A percentile compares a stretch with the other conserved stretches of the same genome.
Evolutionary conservation across 2,797 vertebrate genomes (phyloP).

Genomic region (Lindbergichthys nudifrons): DNA sequence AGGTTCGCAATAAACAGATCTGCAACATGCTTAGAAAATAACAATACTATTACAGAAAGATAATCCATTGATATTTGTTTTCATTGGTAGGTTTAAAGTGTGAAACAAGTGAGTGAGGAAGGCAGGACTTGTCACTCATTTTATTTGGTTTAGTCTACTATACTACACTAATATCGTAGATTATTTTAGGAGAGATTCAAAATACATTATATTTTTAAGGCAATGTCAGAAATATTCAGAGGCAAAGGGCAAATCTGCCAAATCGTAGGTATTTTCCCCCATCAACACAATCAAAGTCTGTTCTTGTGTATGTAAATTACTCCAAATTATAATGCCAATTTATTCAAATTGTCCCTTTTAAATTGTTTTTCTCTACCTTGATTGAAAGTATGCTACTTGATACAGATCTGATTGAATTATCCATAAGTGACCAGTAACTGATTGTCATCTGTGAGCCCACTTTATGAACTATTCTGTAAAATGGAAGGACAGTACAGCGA

Average conservation of each 20-base stretch:
- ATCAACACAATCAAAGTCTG: too few relatives aligned
- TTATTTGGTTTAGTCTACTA: background rate
- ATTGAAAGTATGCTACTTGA: background rate
- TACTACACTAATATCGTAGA: background rate
- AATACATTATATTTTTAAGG: background rate
- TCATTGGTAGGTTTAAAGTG: constrained; percentile 9
- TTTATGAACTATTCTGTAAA: constrained; percentile 27
- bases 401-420: constrained; percentile 14
- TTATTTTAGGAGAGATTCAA: background rate
- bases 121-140: background rate
- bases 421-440: background rate
- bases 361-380: too few relatives aligned
- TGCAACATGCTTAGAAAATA: background rate
- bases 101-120: background rate
- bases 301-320: too few relatives aligned
- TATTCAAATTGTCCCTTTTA: too few relatives aligned
- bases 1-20: constrained; percentile 4
- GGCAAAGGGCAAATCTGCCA: too few relatives aligned
- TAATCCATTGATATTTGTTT: background rate
- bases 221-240: too few relatives aligned
- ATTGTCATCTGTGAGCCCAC: constrained; percentile 18
- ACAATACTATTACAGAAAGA: background rate
- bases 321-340: too few relatives aligned
- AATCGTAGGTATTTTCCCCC: too few relatives aligned
- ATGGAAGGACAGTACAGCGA: constrained; percentile 39